A percentile compares a stretch with the other conserved stretches of the same genome.
Conservation (phyloP, 1,140 invertebrate species). For the Oedothorax gibbosus region DNA sequence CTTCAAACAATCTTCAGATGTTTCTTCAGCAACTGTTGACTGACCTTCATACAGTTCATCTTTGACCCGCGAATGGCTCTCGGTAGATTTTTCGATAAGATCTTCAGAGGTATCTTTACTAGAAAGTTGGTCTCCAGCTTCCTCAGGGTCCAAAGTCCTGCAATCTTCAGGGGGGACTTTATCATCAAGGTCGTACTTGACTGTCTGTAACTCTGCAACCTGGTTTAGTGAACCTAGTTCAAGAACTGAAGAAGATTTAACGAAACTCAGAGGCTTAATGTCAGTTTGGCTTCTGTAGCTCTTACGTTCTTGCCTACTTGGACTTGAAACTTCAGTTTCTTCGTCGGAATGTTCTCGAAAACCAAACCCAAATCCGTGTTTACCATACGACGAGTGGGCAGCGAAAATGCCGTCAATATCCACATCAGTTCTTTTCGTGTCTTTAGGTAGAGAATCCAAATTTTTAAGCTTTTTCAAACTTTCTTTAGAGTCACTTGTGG, state of each 20-base stretch:
- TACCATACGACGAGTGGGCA: not conserved
- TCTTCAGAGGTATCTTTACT: too few relatives aligned
- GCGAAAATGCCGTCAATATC: conserved; percentile 34
- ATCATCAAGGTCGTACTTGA: too few relatives aligned
- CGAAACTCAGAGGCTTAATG: conserved; percentile 46
- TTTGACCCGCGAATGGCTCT: not conserved
- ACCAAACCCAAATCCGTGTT: conserved; percentile 38
- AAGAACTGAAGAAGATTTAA: conserved; percentile 58
- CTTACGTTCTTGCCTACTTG: not conserved
- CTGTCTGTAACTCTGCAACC: too few relatives aligned
- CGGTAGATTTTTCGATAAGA: not conserved
- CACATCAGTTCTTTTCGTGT: conserved; percentile 20
- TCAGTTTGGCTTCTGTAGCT: not conserved
- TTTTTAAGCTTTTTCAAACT: not conserved
- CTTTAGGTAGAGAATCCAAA: not conserved
- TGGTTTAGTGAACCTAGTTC: conserved; percentile 46
- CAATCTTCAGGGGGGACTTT: not conserved
- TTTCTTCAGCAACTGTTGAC: not conserved
- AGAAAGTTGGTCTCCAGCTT: not conserved
- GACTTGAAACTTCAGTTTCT: not conserved
- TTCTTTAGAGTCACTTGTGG: not conserved
- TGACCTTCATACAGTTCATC: not conserved
- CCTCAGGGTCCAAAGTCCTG: too few relatives aligned
- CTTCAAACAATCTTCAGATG: not conserved
- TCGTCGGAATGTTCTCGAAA: not conserved